phyloP scores from a whole-genome alignment of 2,113 vertebrate species.

The Daboia siamensis region DNA sequence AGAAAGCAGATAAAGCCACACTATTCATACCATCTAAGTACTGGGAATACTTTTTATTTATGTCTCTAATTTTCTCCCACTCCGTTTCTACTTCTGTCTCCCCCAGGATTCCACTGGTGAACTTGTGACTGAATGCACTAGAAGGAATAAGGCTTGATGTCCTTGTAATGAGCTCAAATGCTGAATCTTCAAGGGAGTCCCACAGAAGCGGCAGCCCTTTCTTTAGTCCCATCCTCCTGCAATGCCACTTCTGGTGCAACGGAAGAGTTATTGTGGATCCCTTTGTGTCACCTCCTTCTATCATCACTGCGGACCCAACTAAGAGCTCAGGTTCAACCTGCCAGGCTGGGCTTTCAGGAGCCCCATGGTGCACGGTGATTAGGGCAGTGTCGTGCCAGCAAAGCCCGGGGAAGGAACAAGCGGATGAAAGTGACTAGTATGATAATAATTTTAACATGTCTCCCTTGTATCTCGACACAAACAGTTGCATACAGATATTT shows the following conservation, averaged over 20 bases:
- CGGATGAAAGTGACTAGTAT: conserved; percentile 17
- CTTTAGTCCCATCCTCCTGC: conserved; percentile 31
- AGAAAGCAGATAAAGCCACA: not conserved
- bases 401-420: not conserved
- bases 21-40: not conserved
- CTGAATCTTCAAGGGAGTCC: not conserved
- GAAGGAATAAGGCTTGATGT: conserved; percentile 41
- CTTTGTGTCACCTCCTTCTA: conserved; percentile 52
- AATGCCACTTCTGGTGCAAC: conserved; percentile 36
- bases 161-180: not conserved
- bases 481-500: conserved; percentile 4
- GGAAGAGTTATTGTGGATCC: conserved; percentile 40
- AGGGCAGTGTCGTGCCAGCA: not conserved
- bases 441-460: not conserved
- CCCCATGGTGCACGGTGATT: not conserved
- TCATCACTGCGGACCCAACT: conserved; percentile 39
- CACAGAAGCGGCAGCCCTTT: not conserved
- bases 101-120: conserved; percentile 78
- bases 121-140: conserved; percentile 66
- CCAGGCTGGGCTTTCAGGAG: conserved; percentile 27
- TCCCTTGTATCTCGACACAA: not conserved
- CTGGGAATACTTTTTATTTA: not conserved
- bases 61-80: not conserved
- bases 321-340: conserved; percentile 34
- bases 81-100: conserved; percentile 23